Percentiles rank a stretch among this genome's conserved stretches.
These are phyloP conservation scores for Oeneis ivallda DNA, from an alignment of 2,888 invertebrate species.

Conservation along the genomic window DNA sequence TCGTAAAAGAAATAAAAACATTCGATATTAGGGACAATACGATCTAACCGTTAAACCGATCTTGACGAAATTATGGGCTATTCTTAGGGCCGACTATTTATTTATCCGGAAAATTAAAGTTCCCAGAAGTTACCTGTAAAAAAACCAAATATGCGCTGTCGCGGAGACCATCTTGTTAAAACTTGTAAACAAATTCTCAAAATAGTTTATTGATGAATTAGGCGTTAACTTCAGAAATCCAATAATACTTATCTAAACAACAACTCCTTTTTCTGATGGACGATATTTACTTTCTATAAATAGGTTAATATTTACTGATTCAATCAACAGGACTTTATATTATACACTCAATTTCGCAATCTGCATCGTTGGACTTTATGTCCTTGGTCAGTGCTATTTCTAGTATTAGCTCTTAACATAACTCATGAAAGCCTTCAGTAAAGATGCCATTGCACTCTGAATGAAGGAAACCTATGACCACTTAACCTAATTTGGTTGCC, in stretches of 20 bases:
- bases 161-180: too few species aligned
- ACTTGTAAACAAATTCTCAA: too few species aligned
- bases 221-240: not conserved
- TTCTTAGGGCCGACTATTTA: too few species aligned
- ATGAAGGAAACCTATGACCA: constrained; percentile 40
- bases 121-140: too few species aligned
- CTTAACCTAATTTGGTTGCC: constrained; percentile 45
- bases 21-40: too few species aligned
- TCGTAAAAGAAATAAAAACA: too few species aligned
- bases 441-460: constrained; percentile 38
- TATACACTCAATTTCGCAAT: constrained; percentile 5
- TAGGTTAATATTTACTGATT: not conserved
- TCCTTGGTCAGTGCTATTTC: constrained; percentile 1
- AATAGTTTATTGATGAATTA: too few species aligned
- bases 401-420: constrained; percentile 12
- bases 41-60: too few species aligned
- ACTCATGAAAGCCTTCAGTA: constrained; percentile 32
- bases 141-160: too few species aligned
- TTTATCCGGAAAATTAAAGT: too few species aligned
- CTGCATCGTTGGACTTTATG: constrained; percentile 18
- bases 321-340: constrained; percentile 6
- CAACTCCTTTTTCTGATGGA: not conserved
- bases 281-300: not conserved
- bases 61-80: too few species aligned
- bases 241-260: not conserved